Base-by-base conservation (phyloP, 2,797 vertebrate genomes). In the Clarias platycephalus region DNA sequence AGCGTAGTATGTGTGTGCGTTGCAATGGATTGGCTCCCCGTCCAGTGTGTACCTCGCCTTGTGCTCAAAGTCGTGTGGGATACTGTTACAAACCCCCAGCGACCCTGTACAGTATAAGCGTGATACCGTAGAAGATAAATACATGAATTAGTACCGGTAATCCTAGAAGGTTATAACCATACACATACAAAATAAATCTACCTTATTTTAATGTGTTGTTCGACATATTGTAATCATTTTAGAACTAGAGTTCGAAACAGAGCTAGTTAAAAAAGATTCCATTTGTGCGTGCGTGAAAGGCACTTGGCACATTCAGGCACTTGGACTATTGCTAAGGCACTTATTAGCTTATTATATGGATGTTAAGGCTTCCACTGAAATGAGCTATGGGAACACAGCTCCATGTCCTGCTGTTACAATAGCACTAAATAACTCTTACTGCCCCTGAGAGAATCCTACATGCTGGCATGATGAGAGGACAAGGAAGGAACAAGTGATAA, bases 301-400 rank as follows among this genome's bases (percentile, higher is more conserved):
- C 49, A 49, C 49, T 13, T 49, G 49, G 49, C 49, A 49, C 1
- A 8, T 60, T 84, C 66, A 71, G 55, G 13, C 70, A 66, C 84
- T 76, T 34, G 63, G 1, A 15, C 53, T 40, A 58, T 79, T 62
- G 57, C 64, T 37, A 71, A 55, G 49, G 80, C 40, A 67, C 13
- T 34, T 67, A 62, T 70, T 77, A 85, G 53, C 37, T 82, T 78
- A 81, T 81, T 85, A 71, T 71, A 37, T 82, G 40, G 72, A 82
- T 85, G 80, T 78, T 81, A 62, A 81, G 53, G 62, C 24, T 53
- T 6, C 60, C 72, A 28, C 9, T 79, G 40, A 82, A 79, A 79
- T 83, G 81, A 79, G 80, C 74, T 63, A 44, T 60, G 81, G 57
- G 57, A 79, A 71, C 44, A 63, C 22, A 72, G 64, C 31, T 31